phyloP scores from a whole-genome alignment of 2,888 invertebrate species.

The Phengaris arion region DNA sequence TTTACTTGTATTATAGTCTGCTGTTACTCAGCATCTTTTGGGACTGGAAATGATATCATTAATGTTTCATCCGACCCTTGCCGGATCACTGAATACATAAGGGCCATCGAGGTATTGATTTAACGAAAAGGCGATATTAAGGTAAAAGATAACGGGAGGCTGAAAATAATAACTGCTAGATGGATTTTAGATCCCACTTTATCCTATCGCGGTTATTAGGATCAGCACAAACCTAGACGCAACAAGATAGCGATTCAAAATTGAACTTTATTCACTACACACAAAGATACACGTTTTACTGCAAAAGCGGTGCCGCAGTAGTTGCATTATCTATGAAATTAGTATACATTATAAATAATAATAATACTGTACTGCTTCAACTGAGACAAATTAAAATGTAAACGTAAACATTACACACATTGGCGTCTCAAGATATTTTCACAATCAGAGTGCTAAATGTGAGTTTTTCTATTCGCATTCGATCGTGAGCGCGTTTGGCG shows the following conservation, averaged over 20 bases:
- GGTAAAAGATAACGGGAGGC: not conserved
- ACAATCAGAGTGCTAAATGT: not conserved
- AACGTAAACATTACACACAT: not conserved
- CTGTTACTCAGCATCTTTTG: constrained; percentile 70
- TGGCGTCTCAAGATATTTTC: not conserved
- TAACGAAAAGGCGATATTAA: constrained; percentile 5
- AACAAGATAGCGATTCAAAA: not conserved
- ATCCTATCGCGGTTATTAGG: not conserved
- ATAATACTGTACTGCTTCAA: too few species aligned
- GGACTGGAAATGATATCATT: constrained; percentile 69
- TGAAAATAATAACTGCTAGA: not conserved
- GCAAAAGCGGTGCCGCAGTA: not conserved
- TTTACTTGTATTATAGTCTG: constrained; percentile 67
- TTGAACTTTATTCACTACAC: too few species aligned
- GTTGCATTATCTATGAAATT: too few species aligned
- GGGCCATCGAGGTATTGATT: constrained; percentile 30
- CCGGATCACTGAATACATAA: constrained; percentile 63
- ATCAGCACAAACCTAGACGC: not conserved
- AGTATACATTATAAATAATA: too few species aligned
- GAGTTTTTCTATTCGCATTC: too few species aligned
- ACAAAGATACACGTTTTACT: not conserved
- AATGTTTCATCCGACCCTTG: constrained; percentile 61
- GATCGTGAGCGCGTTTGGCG: too few species aligned
- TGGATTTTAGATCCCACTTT: constrained; percentile 5
- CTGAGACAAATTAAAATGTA: not conserved